Percentiles rank a stretch among this genome's conserved stretches.
These are phyloP conservation scores for Sigmodon hispidus DNA, from an alignment of 2,113 vertebrate species.

Conservation along the genomic window DNA sequence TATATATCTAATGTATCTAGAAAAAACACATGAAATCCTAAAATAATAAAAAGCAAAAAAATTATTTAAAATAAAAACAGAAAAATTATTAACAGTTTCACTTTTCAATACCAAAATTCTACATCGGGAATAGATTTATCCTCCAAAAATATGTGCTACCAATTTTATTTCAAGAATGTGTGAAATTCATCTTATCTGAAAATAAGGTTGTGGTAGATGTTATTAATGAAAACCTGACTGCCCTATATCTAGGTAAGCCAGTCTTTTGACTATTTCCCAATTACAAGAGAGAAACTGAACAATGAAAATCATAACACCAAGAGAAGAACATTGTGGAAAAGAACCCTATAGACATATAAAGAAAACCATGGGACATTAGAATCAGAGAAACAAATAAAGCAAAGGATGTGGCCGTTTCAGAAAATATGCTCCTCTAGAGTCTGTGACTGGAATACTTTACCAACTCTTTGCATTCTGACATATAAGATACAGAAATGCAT, in stretches of 20 bases:
- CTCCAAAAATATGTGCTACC: background rate
- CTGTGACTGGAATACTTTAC: background rate
- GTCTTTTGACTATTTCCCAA: background rate
- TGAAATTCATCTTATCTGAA: background rate
- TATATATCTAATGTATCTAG: background rate
- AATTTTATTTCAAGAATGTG: background rate
- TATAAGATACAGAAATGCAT: background rate
- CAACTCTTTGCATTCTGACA: background rate
- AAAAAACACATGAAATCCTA: background rate
- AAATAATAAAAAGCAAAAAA: background rate
- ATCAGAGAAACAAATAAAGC: background rate
- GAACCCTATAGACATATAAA: background rate
- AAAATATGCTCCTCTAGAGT: rapidly evolving
- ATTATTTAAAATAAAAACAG: background rate
- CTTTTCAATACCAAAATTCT: background rate
- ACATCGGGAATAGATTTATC: background rate
- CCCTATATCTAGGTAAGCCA: too few relatives aligned
- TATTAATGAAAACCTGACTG: background rate
- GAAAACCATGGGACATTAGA: background rate
- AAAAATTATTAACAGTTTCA: background rate
- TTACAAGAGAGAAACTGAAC: background rate
- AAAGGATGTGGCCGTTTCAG: background rate
- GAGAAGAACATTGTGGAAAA: background rate
- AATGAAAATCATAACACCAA: background rate
- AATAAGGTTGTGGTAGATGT: background rate